phyloP scores from a whole-genome alignment of 2,888 invertebrate species.

The Rhorus exstirpatorius region DNA sequence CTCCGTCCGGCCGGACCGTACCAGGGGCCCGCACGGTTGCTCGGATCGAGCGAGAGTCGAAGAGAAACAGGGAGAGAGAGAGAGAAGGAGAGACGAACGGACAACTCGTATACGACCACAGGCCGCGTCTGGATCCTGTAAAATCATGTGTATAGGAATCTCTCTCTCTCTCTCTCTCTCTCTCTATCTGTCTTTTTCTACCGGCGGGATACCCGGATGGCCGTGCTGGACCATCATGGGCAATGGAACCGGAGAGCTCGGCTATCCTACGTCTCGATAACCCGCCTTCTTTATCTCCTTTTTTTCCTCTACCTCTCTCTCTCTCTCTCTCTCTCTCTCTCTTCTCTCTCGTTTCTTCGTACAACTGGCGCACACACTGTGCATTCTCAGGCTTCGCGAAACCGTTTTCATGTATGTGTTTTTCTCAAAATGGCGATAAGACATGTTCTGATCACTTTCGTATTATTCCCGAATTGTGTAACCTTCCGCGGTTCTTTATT shows the following conservation, averaged over 20 bases:
- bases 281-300: slow-evolving; percentile 66
- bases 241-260: slow-evolving; percentile 63
- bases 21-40: slow-evolving; percentile 57
- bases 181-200: slow-evolving; percentile 50
- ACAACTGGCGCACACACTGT: slow-evolving; percentile 21
- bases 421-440: slow-evolving; percentile 68
- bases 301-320: too few species aligned
- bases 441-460: slow-evolving; percentile 42
- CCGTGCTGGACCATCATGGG: slow-evolving; percentile 65
- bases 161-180: slow-evolving; percentile 40
- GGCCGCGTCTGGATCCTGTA: slow-evolving; percentile 71
- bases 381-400: slow-evolving; percentile 47
- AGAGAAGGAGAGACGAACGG: slow-evolving; percentile 44
- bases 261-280: slow-evolving; percentile 60
- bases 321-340: slow-evolving; percentile 35
- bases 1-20: slow-evolving; percentile 71
- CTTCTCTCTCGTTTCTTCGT: slow-evolving; percentile 46
- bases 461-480: slow-evolving; percentile 44
- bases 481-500: slow-evolving; percentile 5
- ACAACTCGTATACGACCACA: slow-evolving; percentile 66
- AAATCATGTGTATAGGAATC: slow-evolving; percentile 52
- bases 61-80: slow-evolving; percentile 51
- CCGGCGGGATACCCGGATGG: slow-evolving; percentile 59
- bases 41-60: slow-evolving; percentile 36
- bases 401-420: slow-evolving; percentile 28